Evolutionary conservation across 2,888 invertebrate genomes (phyloP), one percentile per base, ranked within the genome.

Genomic region (Julus scanicus): DNA sequence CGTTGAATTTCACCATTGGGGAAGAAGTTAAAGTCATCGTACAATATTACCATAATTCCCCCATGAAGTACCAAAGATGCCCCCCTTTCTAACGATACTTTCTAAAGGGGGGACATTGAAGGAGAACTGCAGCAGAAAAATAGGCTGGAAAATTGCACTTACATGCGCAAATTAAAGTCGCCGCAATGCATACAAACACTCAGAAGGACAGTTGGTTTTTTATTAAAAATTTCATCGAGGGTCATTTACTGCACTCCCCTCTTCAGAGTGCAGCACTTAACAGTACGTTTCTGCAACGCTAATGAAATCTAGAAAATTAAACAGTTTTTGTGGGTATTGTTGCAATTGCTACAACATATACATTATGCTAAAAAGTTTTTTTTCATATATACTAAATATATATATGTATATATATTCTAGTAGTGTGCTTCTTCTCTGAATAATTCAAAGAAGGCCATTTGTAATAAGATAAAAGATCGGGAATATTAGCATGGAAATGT

Each of bases 1-100:
- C 37, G 80, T 80, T 80, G 13, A 80, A 80, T 80, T 80, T 37
- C 37, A 29, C 80, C 80, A 80, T 37, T 80, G 80, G 80, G 29
- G 29, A 29, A 29, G 37, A 37, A 80, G 5, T 13, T 80, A 80
- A 29, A 80, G 80, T 37, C 37, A 37, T 37, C 29, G 37, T 80
- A 29, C 29, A 29, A 29, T 29, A 80, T 80, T 37, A 37, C 80
- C 80, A 80, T 80, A 37, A 80, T 80, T 37, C 80, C 80, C 13
- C 80, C 29, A 53, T 29, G 71, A 71, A 80, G 80, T 80, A 63
- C n/a, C 2, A 4, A 17, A 80, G 29, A 37, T 29, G 13, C 5
- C 37, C 37, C 37, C 80, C 29, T 29, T 29, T 29, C 37, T 3
- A 37, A 80, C 29, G 80, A 9, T 37, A 80, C 9, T 37, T 80